Base-by-base conservation (phyloP, 2,797 vertebrate genomes). In the Aythya fuligula region DNA sequence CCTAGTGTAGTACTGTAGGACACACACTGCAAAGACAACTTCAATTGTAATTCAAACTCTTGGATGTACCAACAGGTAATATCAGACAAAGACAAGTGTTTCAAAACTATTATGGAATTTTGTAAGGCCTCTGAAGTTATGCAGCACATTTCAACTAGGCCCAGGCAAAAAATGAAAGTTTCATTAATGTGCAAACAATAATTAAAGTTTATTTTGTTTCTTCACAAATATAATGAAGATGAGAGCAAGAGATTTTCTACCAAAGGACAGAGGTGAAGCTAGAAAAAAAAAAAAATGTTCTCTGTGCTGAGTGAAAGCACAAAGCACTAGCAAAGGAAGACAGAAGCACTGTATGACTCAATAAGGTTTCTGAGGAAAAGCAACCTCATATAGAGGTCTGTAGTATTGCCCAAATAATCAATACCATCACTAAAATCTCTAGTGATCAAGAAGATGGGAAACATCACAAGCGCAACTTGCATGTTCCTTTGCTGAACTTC, bases 401-500 rank as follows among this genome's bases (percentile, higher is more conserved):
- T 39, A 71, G 39, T 22, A 10, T 24, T 13, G 3, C 9, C 6
- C 57, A 43, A 49, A 32, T 22, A 0, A 1, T 43, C 38, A 38
- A 8, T 32, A 24, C 38, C 58, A 17, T 20, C 5, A 15, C 38
- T 21, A 53, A 54, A 85, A 87, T 24, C 18, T 43, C 34, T 45
- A 43, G 30, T 2, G 0, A 45, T 16, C 28, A 36, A 65, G 45
- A 60, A 38, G 6, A 61, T 21, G 34, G 39, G 54, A 80, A 36
- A n/a, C 1, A 0, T n/a, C 1, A 0, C 22, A 27, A 30, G 13
- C 6, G 8, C 51, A 38, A n/a, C 32, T 32, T 60, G 49, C 56
- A 22, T 2, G 0, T 65, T 65, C 34, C 62, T 65, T 47, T 78
- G 57, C 36, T 72, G 61, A 56, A 32, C 32, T 20, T 62, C 58